phyloP scores from a whole-genome alignment of 2,113 vertebrate genomes.

The Hiodon alosoides region DNA sequence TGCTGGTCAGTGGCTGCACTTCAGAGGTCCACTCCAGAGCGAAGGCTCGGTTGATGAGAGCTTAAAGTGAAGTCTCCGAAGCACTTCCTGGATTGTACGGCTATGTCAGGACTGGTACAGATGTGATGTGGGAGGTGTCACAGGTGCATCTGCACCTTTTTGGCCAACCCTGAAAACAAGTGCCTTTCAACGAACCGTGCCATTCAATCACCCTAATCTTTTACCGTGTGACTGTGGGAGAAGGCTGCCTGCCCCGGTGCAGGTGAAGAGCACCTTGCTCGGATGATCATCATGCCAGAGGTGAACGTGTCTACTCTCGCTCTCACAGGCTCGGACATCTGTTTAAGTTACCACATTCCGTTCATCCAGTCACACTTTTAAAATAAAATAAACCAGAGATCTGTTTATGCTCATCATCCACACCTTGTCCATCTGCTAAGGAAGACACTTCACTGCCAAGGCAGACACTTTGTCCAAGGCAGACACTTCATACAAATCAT shows the following conservation, averaged over 20 bases:
- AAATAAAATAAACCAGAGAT: conserved; percentile 16
- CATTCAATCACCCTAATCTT: not conserved
- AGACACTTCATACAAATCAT: not conserved
- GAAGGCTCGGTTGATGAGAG: too few relatives aligned
- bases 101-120: too few relatives aligned
- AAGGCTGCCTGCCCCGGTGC: not conserved
- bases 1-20: too few relatives aligned
- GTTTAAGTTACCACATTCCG: conserved; percentile 10
- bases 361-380: not conserved
- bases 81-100: too few relatives aligned
- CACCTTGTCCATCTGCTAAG: not conserved
- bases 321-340: not conserved
- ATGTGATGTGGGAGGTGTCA: too few relatives aligned
- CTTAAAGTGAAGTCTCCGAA: too few relatives aligned
- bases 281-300: not conserved
- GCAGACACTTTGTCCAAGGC: not conserved
- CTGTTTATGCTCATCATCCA: conserved; percentile 12
- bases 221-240: not conserved
- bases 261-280: not conserved
- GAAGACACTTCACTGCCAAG: not conserved
- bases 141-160: too few relatives aligned
- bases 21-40: too few relatives aligned
- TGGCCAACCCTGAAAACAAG: too few relatives aligned
- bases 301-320: not conserved
- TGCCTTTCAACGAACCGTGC: not conserved